Conservation (phyloP, 2,797 vertebrate genomes). For the Anableps anableps region DNA sequence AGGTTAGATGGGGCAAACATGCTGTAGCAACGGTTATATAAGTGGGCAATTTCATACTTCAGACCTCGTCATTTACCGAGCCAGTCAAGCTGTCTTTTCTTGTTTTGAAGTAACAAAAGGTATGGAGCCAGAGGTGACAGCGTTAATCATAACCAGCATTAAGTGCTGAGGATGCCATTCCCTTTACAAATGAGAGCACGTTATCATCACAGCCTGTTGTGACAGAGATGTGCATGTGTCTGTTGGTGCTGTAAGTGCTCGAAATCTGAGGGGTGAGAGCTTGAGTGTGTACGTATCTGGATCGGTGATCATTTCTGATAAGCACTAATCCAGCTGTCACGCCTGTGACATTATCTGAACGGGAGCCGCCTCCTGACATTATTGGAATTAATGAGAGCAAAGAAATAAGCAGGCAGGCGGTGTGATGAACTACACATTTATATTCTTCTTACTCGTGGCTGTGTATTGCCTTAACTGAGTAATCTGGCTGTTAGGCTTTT, state of each 20-base stretch:
- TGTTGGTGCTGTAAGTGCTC: conserved; percentile 12
- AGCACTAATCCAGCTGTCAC: conserved; percentile 73
- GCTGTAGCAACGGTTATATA: conserved; percentile 11
- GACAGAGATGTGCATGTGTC: conserved; percentile 29
- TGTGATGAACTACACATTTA: conserved; percentile 30
- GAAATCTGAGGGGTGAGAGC: background rate
- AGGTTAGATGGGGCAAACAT: conserved; percentile 14
- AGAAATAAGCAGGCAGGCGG: conserved; percentile 52
- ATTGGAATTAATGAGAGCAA: conserved; percentile 67
- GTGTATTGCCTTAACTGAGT: conserved; percentile 17
- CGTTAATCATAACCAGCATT: conserved; percentile 35
- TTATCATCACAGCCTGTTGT: conserved; percentile 29
- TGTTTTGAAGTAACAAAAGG: conserved; percentile 57
- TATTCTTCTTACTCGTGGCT: conserved; percentile 45
- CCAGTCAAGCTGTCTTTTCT: conserved; percentile 48
- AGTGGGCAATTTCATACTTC: conserved; percentile 39
- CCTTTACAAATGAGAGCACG: conserved; percentile 62
- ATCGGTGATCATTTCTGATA: conserved; percentile 72
- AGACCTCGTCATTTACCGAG: conserved; percentile 44
- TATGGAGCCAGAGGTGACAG: conserved; percentile 62
- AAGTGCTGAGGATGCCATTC: conserved; percentile 36
- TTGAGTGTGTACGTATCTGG: conserved; percentile 32
- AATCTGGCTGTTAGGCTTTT: conserved; percentile 22
- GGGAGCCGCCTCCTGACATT: conserved; percentile 61
- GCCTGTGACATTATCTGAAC: conserved; percentile 69